These are phyloP conservation scores for Nyctalus aviator DNA, from an alignment of 2,797 vertebrate species.

Conservation along the genomic window DNA sequence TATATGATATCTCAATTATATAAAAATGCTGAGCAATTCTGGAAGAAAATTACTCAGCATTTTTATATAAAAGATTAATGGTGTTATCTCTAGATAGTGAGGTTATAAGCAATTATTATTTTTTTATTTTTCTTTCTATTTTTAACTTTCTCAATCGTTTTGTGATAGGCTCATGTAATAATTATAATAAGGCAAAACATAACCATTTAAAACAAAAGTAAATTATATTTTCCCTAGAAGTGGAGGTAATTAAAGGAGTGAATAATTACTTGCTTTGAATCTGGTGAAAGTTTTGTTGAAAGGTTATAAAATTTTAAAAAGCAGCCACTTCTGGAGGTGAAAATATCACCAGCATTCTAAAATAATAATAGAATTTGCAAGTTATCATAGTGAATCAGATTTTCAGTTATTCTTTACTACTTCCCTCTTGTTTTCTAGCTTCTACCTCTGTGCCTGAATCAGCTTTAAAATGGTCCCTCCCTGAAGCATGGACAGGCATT, in stretches of 20 bases:
- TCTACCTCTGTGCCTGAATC: constrained; percentile 59
- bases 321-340: background rate
- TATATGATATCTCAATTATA: constrained; percentile 9
- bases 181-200: constrained; percentile 18
- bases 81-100: constrained; percentile 13
- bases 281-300: background rate
- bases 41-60: background rate
- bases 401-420: background rate
- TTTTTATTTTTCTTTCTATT: constrained; percentile 19
- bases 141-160: constrained; percentile 40
- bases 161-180: background rate
- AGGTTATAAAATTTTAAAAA: background rate
- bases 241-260: background rate
- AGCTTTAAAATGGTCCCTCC: constrained; percentile 85
- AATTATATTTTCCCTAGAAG: background rate
- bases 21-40: constrained; percentile 49
- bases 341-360: constrained; percentile 12
- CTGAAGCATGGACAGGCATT: constrained; percentile 84
- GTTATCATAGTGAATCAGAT: background rate
- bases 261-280: constrained; percentile 37
- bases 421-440: constrained; percentile 78
- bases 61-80: constrained; percentile 52
- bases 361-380: background rate
- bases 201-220: constrained; percentile 8
- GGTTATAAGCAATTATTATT: constrained; percentile 6